Evolutionary conservation across 2,113 vertebrate species (phyloP).

Genomic region (Lutjanus erythropterus): DNA sequence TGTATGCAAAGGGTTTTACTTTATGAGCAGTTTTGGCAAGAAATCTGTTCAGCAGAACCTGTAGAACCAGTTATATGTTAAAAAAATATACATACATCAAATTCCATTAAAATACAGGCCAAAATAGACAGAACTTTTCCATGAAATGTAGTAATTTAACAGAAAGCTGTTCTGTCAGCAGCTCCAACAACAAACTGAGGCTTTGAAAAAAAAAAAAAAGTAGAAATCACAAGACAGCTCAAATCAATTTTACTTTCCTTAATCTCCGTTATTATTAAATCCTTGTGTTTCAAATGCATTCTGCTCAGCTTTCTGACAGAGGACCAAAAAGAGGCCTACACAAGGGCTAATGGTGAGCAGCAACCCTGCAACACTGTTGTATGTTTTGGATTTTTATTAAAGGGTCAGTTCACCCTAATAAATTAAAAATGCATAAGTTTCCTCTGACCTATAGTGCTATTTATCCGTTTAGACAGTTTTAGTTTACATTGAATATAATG

Average conservation of each 20-base stretch:
- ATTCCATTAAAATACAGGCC: background rate
- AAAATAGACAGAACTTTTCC: background rate
- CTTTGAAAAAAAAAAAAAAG: background rate
- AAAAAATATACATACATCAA: background rate
- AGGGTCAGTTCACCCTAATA: too few relatives aligned
- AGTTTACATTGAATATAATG: too few relatives aligned
- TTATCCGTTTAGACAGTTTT: too few relatives aligned
- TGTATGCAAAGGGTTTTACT: background rate
- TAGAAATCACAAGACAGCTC: background rate
- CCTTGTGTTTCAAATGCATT: background rate
- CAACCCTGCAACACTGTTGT: background rate
- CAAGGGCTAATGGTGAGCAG: accelerated
- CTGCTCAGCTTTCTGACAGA: background rate
- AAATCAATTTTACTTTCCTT: background rate
- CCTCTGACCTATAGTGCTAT: too few relatives aligned
- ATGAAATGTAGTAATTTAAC: too few relatives aligned
- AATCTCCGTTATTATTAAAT: background rate
- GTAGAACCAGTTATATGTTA: background rate
- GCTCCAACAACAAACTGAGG: background rate
- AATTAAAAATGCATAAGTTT: too few relatives aligned
- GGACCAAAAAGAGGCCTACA: background rate
- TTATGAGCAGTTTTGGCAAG: background rate
- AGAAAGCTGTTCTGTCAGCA: background rate
- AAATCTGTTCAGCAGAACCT: background rate
- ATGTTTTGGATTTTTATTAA: background rate